These are phyloP conservation scores for Mormyrus proboscirostris DNA, from an alignment of 2,797 vertebrate species.

Conservation along the genomic window DNA sequence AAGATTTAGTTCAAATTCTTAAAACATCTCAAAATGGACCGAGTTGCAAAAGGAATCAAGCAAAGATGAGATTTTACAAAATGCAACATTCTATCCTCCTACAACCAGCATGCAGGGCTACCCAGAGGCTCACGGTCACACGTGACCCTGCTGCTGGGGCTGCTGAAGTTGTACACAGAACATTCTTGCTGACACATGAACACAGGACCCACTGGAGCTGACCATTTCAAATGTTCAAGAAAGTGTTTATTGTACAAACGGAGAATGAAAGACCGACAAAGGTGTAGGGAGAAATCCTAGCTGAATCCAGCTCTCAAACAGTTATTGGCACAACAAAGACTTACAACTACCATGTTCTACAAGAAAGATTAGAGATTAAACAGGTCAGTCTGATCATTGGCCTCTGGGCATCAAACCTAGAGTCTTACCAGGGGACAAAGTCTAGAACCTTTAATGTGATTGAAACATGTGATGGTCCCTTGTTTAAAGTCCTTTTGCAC, in stretches of 20 bases:
- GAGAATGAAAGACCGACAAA: background rate
- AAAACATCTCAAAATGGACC: slow-evolving; percentile 11
- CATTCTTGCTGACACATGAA: background rate
- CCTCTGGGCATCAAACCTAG: background rate
- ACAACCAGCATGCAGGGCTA: background rate
- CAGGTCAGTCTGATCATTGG: background rate
- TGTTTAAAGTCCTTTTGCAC: slow-evolving; percentile 8
- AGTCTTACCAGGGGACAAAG: background rate
- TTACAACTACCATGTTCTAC: background rate
- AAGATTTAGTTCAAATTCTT: slow-evolving; percentile 29
- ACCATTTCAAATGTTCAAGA: background rate
- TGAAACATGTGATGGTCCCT: slow-evolving; percentile 13
- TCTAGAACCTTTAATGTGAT: background rate
- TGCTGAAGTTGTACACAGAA: background rate
- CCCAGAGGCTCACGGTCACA: background rate
- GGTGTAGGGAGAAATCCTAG: background rate
- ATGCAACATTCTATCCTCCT: background rate
- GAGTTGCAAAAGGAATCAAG: slow-evolving; percentile 16
- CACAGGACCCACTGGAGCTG: background rate
- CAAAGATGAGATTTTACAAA: slow-evolving; percentile 2
- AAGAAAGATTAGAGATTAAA: background rate
- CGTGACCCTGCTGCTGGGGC: background rate
- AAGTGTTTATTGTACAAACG: slow-evolving; percentile 8
- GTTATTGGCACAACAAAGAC: slow-evolving; percentile 18
- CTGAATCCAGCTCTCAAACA: background rate